These are phyloP conservation scores for Heliconius ethilla DNA, from an alignment of 2,888 invertebrate genomes.

Conservation along the genomic window DNA sequence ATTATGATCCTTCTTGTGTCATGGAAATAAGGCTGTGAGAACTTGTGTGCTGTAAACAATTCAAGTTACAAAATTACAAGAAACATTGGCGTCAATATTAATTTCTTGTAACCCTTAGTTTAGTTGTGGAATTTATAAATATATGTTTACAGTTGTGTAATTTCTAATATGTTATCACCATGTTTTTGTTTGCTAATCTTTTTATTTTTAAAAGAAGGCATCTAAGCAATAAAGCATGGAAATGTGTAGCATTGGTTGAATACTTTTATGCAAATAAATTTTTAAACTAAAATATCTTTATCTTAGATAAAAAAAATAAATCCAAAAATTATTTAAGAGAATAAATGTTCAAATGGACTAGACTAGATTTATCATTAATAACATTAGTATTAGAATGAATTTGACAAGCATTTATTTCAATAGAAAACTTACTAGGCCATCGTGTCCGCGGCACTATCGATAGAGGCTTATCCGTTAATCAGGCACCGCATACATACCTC, in stretches of 20 bases:
- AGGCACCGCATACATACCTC: conserved; percentile 2
- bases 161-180: not conserved
- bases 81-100: not conserved
- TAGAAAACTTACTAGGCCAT: not conserved
- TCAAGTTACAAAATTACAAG: conserved; percentile 9
- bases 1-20: not conserved
- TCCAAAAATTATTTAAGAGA: not conserved
- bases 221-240: too few relatives aligned
- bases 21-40: conserved; percentile 10
- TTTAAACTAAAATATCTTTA: too few relatives aligned
- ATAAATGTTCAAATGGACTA: not conserved
- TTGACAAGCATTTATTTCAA: conserved; percentile 5
- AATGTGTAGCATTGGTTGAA: too few relatives aligned
- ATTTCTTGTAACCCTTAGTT: conserved; percentile 6
- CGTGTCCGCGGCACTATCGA: conserved; percentile 12
- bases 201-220: not conserved
- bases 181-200: not conserved
- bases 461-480: conserved; percentile 21
- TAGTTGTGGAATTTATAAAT: not conserved
- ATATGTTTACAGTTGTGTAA: not conserved
- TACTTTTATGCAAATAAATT: too few relatives aligned
- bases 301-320: too few relatives aligned
- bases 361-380: not conserved
- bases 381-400: not conserved
- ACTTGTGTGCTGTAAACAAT: conserved; percentile 3